Evolutionary conservation across 2,113 vertebrate genomes (phyloP).

Genomic region (Etia nguti): DNA sequence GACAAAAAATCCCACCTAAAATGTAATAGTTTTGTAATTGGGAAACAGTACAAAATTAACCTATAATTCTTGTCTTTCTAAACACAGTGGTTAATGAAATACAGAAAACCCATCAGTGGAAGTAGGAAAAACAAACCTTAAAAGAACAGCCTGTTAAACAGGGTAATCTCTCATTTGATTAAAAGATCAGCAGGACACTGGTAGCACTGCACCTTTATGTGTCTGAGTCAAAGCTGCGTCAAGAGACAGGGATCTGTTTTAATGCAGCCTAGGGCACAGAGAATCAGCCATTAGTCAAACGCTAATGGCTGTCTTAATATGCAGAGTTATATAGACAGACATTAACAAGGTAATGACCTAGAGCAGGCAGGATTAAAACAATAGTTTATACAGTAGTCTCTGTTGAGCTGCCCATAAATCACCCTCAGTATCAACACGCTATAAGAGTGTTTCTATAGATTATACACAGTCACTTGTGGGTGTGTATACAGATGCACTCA

Average conservation of each 20-base stretch:
- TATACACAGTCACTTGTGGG: constrained; percentile 74
- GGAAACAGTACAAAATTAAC: background rate
- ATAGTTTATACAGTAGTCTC: constrained; percentile 73
- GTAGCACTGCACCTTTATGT: background rate
- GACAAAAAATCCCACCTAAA: background rate
- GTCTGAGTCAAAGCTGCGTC: constrained; percentile 11
- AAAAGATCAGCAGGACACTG: background rate
- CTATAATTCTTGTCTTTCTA: background rate
- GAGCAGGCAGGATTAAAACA: constrained; percentile 64
- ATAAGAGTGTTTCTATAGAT: constrained; percentile 76
- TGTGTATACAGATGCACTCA: constrained; percentile 65
- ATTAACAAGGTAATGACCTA: constrained; percentile 47
- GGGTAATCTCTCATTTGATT: background rate
- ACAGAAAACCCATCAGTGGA: background rate
- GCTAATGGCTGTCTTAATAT: constrained; percentile 54
- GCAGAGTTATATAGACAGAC: constrained; percentile 34
- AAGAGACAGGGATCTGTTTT: background rate
- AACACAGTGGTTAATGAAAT: background rate
- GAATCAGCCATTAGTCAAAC: constrained; percentile 46
- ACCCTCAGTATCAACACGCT: constrained; percentile 71
- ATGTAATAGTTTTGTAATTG: background rate
- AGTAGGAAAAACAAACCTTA: background rate
- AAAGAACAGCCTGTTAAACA: background rate
- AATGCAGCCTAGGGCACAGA: constrained; percentile 32
- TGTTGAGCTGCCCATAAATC: constrained; percentile 59